phyloP scores from a whole-genome alignment of 2,797 vertebrate genomes.

The Danio tinwini region DNA sequence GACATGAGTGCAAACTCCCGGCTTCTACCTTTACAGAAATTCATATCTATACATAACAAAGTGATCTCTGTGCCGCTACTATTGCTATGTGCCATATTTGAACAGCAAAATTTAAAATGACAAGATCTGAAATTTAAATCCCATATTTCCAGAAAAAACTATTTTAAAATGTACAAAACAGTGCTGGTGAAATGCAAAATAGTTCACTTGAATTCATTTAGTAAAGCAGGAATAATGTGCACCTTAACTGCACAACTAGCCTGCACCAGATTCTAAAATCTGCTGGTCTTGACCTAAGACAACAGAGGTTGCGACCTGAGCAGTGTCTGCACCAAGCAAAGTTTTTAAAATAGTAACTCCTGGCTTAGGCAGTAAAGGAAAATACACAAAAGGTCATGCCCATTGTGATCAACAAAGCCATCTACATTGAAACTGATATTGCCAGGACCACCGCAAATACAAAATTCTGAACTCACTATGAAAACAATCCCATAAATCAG shows the following conservation, averaged over 20 bases:
- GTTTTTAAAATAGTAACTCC: slow-evolving; percentile 4
- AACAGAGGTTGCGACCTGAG: neutral
- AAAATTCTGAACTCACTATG: neutral
- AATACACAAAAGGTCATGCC: neutral
- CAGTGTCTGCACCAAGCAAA: neutral
- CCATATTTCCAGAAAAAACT: neutral
- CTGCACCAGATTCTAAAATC: neutral
- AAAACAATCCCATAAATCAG: neutral
- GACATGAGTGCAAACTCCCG: slow-evolving; percentile 14
- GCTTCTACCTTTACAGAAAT: neutral
- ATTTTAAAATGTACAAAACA: neutral
- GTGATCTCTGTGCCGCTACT: neutral
- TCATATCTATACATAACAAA: neutral
- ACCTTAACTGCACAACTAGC: neutral
- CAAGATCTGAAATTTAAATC: neutral
- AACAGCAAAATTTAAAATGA: neutral
- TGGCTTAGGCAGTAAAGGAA: neutral
- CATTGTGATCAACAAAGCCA: neutral
- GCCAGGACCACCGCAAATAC: neutral
- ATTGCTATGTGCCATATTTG: neutral
- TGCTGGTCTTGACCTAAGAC: neutral
- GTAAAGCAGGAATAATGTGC: neutral
- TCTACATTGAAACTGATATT: neutral
- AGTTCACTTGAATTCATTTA: neutral
- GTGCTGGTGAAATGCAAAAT: neutral